Conservation (phyloP, 2,888 invertebrate species). For the Aromia moschata region DNA sequence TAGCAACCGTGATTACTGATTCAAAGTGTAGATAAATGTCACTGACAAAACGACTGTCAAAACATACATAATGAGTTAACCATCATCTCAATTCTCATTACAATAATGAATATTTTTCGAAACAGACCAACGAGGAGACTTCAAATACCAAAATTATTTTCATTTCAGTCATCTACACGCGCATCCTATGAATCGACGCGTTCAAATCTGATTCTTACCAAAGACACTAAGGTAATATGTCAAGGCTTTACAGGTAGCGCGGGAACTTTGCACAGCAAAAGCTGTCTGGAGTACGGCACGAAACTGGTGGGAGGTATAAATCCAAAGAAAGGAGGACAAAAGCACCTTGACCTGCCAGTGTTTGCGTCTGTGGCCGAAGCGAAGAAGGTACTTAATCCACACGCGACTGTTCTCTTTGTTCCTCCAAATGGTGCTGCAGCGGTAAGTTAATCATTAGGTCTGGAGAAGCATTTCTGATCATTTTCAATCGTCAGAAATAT, state of each 20-base stretch:
- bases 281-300: constrained; percentile 83
- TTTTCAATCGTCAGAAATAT: no score
- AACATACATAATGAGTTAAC: no score
- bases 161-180: no score
- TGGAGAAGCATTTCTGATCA: no score
- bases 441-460: no score
- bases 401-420: constrained; percentile 81
- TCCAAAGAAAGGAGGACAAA: constrained; percentile 83
- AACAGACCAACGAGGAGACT: no score
- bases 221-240: constrained; percentile 25
- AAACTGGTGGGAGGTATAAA: constrained; percentile 83
- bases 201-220: constrained; percentile 16
- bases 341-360: constrained; percentile 79
- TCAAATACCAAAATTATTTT: no score
- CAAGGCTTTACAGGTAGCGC: constrained; percentile 65
- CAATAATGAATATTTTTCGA: no score
- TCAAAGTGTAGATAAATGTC: no score
- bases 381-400: constrained; percentile 72
- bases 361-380: constrained; percentile 72
- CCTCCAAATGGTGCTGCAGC: constrained; percentile 76
- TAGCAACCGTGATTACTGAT: no score
- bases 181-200: constrained; percentile 22
- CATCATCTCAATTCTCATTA: no score
- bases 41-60: no score
- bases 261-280: constrained; percentile 74